phyloP scores from a whole-genome alignment of 2,797 vertebrate species.

The Takifugu ocellatus region DNA sequence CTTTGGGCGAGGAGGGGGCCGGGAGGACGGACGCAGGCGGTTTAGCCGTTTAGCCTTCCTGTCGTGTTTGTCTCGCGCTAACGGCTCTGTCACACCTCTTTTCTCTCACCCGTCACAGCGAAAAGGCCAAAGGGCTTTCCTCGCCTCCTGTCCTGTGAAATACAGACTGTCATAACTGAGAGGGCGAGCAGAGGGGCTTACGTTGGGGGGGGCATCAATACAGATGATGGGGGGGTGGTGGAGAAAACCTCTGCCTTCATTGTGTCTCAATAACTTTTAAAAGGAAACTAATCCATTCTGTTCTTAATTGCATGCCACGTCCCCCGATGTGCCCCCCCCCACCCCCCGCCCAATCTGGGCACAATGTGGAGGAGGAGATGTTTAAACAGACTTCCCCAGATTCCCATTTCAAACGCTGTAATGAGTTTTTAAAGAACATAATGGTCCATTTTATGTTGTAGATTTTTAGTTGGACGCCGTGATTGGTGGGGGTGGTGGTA shows the following conservation, averaged over 20 bases:
- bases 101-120: slow-evolving; percentile 53
- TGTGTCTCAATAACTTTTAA: slow-evolving; percentile 79
- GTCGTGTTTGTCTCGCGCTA: slow-evolving; percentile 69
- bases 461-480: slow-evolving; percentile 27
- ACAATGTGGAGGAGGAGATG: slow-evolving; percentile 59
- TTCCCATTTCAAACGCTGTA: slow-evolving; percentile 75
- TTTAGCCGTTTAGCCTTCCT: slow-evolving; percentile 51
- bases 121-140: slow-evolving; percentile 64
- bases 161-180: slow-evolving; percentile 65
- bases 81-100: slow-evolving; percentile 65
- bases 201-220: slow-evolving; percentile 48
- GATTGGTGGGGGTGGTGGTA: too few relatives aligned
- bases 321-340: slow-evolving; percentile 54
- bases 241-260: slow-evolving; percentile 63
- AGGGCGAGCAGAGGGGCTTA: slow-evolving; percentile 50
- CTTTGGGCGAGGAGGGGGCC: slow-evolving; percentile 49
- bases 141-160: slow-evolving; percentile 63
- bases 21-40: slow-evolving; percentile 37
- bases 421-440: slow-evolving; percentile 79
- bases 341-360: slow-evolving; percentile 36
- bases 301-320: slow-evolving; percentile 79
- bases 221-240: slow-evolving; percentile 53
- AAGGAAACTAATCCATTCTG: slow-evolving; percentile 78
- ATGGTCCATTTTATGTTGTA: slow-evolving; percentile 73
- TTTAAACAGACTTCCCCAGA: slow-evolving; percentile 66